Evolutionary conservation across 2,113 vertebrate species (phyloP), one percentile per base, ranked within the genome.

Genomic region (Elgaria multicarinata): DNA sequence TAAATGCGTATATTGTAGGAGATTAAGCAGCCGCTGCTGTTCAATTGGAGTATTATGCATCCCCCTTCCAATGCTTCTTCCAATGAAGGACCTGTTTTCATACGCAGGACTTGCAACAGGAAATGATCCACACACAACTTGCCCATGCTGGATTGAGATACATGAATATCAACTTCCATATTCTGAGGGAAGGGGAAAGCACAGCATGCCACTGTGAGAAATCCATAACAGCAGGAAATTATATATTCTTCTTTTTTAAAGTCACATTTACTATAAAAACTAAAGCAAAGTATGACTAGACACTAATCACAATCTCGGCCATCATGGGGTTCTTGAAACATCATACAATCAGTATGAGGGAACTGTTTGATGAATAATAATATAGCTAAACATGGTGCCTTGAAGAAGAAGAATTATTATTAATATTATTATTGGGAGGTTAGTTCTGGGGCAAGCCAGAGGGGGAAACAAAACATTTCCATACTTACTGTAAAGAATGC

Each of bases 231-330:
- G 3, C 44, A 89, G 2, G 82, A 55, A 18, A 36, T 58, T 58
- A 14, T 81, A 53, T 0, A 3, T 0, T 50, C 0, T 90, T 44
- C 0, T 90, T 94, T 76, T 71, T 88, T 31, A 85, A 72, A 36
- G 69, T 13, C 2, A 24, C 80, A n/a, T 36, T 58, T 80, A 88
- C 12, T 87, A 1, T 50, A 76, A 90, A 82, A 88, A n/a, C 50
- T n/a, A 80, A 90, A 4, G 58, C 18, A 3, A 72, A 92, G 83
- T 8, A 26, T 6, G 36, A 84, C 87, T 31, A 79, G 28, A 44
- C 31, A 50, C 50, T 22, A 55, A 31, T 80, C 0, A 0, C 46
- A 26, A 13, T 58, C 12, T 86, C 88, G 87, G 22, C 8, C 2
- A 46, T 36, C 26, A 44, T 31, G 3, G 1, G 18, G 22, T 9